These are phyloP conservation scores for Cryptocephalus primarius DNA, from an alignment of 2,888 invertebrate species.

Conservation along the genomic window DNA sequence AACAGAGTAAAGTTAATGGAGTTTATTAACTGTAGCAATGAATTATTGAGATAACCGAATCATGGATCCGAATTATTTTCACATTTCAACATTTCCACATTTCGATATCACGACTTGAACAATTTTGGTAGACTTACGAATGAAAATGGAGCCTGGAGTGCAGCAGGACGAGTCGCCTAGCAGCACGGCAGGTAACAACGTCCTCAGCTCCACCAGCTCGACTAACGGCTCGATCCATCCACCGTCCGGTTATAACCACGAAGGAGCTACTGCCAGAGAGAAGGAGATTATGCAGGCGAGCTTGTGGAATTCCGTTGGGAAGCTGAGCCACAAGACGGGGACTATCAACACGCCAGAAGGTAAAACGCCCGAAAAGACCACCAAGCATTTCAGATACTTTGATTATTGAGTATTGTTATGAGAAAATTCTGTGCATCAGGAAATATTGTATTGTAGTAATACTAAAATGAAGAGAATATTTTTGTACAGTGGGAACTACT, in stretches of 20 bases:
- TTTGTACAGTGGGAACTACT: no score
- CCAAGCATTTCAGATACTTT: no score
- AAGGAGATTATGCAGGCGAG: conserved; percentile 43
- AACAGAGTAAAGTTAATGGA: no score
- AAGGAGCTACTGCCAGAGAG: conserved; percentile 25
- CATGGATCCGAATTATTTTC: no score
- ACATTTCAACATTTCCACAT: no score
- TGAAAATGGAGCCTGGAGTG: conserved; percentile 51
- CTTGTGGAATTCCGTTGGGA: conserved; percentile 47
- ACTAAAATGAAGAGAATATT: no score
- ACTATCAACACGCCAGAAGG: conserved; percentile 79
- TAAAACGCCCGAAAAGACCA: conserved; percentile 29
- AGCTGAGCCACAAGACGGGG: conserved; percentile 50
- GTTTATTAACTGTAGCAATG: no score
- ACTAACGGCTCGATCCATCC: conserved; percentile 46
- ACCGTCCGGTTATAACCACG: conserved; percentile 38
- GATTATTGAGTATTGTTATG: no score
- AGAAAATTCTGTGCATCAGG: no score
- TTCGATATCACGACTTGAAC: neutral
- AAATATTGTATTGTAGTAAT: no score
- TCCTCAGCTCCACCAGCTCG: conserved; percentile 25
- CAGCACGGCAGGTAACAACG: conserved; percentile 28
- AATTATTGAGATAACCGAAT: no score
- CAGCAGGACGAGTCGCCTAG: conserved; percentile 32
- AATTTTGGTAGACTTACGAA: conserved; percentile 56